Percentiles rank a stretch among this genome's conserved stretches.
These are phyloP conservation scores for Ploceus nigricollis DNA, from an alignment of 2,113 vertebrate genomes.

Conservation along the genomic window DNA sequence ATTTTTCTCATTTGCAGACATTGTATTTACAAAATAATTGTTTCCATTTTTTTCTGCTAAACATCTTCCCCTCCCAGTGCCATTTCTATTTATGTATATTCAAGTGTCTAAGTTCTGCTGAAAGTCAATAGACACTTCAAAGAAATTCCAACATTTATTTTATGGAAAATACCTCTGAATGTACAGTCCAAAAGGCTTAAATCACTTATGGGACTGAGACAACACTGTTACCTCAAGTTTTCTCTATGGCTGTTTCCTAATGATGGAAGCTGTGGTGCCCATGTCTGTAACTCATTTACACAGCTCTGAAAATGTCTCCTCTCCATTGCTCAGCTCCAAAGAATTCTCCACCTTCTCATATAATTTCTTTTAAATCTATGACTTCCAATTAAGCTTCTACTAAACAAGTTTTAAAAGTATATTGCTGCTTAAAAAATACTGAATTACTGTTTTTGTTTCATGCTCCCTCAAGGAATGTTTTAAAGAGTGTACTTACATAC, in stretches of 20 bases:
- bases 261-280: neutral
- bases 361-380: neutral
- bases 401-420: neutral
- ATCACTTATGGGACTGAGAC: neutral
- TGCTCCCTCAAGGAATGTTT: neutral
- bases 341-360: neutral
- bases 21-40: neutral
- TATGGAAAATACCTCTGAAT: neutral
- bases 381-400: neutral
- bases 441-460: neutral
- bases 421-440: neutral
- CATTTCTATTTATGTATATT: neutral
- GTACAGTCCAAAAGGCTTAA: neutral
- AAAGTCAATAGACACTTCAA: neutral
- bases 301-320: neutral
- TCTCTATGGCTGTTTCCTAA: neutral
- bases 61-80: neutral
- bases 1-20: neutral
- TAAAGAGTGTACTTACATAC: neutral
- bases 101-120: neutral
- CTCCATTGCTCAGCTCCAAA: neutral
- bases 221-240: neutral
- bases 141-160: neutral
- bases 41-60: neutral
- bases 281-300: neutral